These are phyloP conservation scores for Calycopis cecrops DNA, from an alignment of 1,140 invertebrate species.

Conservation along the genomic window DNA sequence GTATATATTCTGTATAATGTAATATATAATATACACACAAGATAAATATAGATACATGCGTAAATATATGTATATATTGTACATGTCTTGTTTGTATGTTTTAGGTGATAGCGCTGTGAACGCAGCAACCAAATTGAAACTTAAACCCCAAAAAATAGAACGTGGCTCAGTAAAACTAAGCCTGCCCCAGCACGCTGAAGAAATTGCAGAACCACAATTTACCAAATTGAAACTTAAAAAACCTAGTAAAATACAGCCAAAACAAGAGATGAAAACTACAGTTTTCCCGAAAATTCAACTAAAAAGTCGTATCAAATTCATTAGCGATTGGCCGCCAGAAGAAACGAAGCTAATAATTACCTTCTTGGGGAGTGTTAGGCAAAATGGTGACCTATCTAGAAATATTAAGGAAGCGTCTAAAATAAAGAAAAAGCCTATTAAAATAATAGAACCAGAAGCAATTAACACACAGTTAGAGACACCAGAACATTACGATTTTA, in stretches of 20 bases:
- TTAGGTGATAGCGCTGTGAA: neutral
- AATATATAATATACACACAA: too few relatives aligned
- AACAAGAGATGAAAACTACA: slow-evolving; percentile 63
- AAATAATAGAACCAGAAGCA: slow-evolving; percentile 65
- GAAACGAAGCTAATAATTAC: slow-evolving; percentile 70
- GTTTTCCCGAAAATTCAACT: slow-evolving; percentile 79
- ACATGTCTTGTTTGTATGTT: too few relatives aligned
- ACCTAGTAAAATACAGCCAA: slow-evolving; percentile 53
- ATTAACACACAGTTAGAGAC: slow-evolving; percentile 76
- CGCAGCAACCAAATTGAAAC: slow-evolving; percentile 21
- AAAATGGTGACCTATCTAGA: slow-evolving; percentile 81
- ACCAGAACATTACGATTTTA: slow-evolving; percentile 63
- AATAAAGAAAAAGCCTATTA: slow-evolving; percentile 77
- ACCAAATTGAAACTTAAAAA: slow-evolving; percentile 79
- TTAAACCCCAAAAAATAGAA: slow-evolving; percentile 47
- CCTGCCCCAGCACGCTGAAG: slow-evolving; percentile 59
- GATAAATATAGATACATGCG: too few relatives aligned
- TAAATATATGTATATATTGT: too few relatives aligned
- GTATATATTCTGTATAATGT: too few relatives aligned
- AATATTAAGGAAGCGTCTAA: slow-evolving; percentile 82
- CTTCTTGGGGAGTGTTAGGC: slow-evolving; percentile 72
- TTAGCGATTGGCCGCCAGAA: slow-evolving; percentile 78
- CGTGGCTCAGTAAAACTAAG: slow-evolving; percentile 54
- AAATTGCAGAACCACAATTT: slow-evolving; percentile 74
- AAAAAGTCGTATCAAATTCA: slow-evolving; percentile 77